phyloP scores from a whole-genome alignment of 2,113 vertebrate genomes.

The Rhinoderma darwinii region DNA sequence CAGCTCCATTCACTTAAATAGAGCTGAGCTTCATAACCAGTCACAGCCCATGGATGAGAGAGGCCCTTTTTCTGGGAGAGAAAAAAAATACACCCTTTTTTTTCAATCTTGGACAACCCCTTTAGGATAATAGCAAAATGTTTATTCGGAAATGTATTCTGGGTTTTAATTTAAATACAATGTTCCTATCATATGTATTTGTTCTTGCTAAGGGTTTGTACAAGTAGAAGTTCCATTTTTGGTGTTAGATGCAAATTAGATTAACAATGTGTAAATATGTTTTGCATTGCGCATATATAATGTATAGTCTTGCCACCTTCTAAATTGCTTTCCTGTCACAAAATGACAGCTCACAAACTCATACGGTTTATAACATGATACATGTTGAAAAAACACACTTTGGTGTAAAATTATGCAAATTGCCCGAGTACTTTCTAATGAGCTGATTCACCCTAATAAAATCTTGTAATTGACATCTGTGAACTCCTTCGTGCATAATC shows the following conservation, averaged over 20 bases:
- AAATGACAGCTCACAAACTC: slow-evolving; percentile 46
- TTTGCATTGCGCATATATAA: slow-evolving; percentile 8
- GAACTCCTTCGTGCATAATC: slow-evolving; percentile 45
- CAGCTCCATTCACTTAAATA: too few relatives aligned
- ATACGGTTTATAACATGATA: slow-evolving; percentile 12
- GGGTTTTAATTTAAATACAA: too few relatives aligned
- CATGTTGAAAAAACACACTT: slow-evolving; percentile 13
- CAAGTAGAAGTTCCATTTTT: background rate
- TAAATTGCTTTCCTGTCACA: slow-evolving; percentile 8
- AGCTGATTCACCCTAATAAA: slow-evolving; percentile 59
- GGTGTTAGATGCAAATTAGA: background rate
- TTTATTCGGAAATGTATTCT: too few relatives aligned
- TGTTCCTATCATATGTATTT: background rate
- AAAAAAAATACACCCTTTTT: too few relatives aligned
- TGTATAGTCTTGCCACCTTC: background rate
- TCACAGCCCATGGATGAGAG: too few relatives aligned
- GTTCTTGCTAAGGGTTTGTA: background rate
- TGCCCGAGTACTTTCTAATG: slow-evolving; percentile 36
- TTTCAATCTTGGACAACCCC: too few relatives aligned
- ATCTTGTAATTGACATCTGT: slow-evolving; percentile 56
- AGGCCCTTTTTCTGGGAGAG: too few relatives aligned
- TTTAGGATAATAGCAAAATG: too few relatives aligned
- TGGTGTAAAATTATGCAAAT: slow-evolving; percentile 51
- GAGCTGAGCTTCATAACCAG: too few relatives aligned
- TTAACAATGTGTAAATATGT: slow-evolving; percentile 28